Percentiles rank a stretch among this genome's conserved stretches.
Evolutionary conservation across 2,888 invertebrate species (phyloP).

Genomic region (Aspidiotus rigidus): DNA sequence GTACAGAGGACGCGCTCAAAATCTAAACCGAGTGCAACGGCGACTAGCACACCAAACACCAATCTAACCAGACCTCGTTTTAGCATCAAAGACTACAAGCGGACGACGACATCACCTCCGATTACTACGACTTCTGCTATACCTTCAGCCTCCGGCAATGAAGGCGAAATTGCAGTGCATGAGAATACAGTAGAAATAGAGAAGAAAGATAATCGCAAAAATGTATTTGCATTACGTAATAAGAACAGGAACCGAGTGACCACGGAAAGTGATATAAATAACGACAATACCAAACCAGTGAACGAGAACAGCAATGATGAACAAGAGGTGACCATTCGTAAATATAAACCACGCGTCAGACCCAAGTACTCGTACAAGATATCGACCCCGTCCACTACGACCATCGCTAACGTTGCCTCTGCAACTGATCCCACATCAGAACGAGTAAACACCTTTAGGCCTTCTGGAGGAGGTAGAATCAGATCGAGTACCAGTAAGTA

Average conservation of each 20-base stretch:
- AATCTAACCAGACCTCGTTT: conserved; percentile 56
- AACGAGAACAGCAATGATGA: conserved; percentile 34
- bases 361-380: conserved; percentile 19
- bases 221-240: conserved; percentile 1
- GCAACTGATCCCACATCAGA: conserved; percentile 38
- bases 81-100: conserved; percentile 63
- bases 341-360: conserved; percentile 21
- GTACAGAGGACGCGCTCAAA: conserved; percentile 35
- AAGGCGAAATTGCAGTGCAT: conserved; percentile 5
- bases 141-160: conserved; percentile 18
- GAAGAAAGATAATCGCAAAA: conserved; percentile 20
- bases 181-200: conserved; percentile 15
- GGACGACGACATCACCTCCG: conserved; percentile 26
- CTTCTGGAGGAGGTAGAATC: conserved; percentile 32
- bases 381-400: conserved; percentile 39
- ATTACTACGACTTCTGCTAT: conserved; percentile 39
- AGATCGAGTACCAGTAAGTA: conserved; percentile 40
- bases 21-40: conserved; percentile 42
- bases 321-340: conserved; percentile 28
- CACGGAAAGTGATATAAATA: conserved; percentile 43
- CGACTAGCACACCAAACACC: not conserved
- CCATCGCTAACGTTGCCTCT: conserved; percentile 31
- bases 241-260: conserved; percentile 36
- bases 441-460: conserved; percentile 34
- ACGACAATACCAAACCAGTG: conserved; percentile 41